Evolutionary conservation across 1,140 invertebrate species (phyloP), one percentile per base, ranked within the genome.

Genomic region (Cydia strobilella): DNA sequence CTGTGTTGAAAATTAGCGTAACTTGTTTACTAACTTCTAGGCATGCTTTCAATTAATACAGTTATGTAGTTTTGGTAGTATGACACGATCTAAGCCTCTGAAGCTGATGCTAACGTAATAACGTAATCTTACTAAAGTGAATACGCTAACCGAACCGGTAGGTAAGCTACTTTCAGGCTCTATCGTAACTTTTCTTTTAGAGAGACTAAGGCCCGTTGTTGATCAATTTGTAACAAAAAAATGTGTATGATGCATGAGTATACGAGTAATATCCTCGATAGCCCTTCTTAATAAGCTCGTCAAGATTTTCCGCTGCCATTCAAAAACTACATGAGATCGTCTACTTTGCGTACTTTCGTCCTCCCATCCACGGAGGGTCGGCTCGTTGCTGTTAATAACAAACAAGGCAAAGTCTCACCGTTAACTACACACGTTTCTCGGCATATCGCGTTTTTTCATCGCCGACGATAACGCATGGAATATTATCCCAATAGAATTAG

Each of bases 371-470:
- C n/a, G 27, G 18, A 45, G 54, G 18, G 66, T 74, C 82, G 80
- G 81, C 83, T 82, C 81, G 84, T 87, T 88, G 87, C 86, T 84
- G 82, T 85, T 87, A 89, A 84, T 88, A 88, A 89, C 86, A 89
- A 89, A 89, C 87, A 89, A 89, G 86, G 84, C 85, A 87, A 89
- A 85, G 82, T 80, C 79, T 76, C 80, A 75, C 81, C 85, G 84
- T 84, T 90, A 86, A 88, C 84, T 84, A 82, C 83, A 82, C 83
- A 81, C 83, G 77, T 81, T 83, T 82, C 77, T 79, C 79, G 74
- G 78, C 72, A 76, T 80, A 79, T 76, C 74, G 74, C 59, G 74
- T 23, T 74, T 78, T 77, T 79, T 77, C 78, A 77, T 74, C 71
- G 27, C 76, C 75, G 63, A 74, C 77, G 66, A 79, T 77, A 76